These are phyloP conservation scores for Prochilodus magdalenae DNA, from an alignment of 2,113 vertebrate species.

Conservation along the genomic window DNA sequence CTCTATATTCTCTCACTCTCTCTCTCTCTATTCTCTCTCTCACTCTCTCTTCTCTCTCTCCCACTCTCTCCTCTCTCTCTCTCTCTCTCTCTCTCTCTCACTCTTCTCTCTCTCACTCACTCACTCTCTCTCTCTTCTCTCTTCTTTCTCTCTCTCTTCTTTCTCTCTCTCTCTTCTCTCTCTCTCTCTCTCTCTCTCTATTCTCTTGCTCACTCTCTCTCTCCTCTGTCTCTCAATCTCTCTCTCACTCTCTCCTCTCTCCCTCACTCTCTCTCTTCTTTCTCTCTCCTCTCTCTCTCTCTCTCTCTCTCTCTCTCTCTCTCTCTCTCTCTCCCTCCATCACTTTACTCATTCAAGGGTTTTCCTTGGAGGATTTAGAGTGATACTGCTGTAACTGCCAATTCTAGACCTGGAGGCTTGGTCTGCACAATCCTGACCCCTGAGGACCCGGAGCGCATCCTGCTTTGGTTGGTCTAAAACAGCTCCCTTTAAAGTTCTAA, in stretches of 20 bases:
- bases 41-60: conserved; percentile 17
- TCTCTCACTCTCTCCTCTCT: no score
- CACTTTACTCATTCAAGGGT: neutral
- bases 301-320: conserved; percentile 22
- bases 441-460: neutral
- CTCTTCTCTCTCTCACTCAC: no score
- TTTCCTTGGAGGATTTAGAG: neutral
- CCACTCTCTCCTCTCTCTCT: conserved; percentile 14
- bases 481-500: neutral
- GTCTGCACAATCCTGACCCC: neutral
- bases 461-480: neutral
- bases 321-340: conserved; percentile 5
- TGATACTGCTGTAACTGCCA: neutral
- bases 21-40: conserved; percentile 17
- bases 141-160: no score
- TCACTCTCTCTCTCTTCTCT: no score
- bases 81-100: conserved; percentile 3
- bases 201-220: no score
- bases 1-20: no score
- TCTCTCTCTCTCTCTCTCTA: no score
- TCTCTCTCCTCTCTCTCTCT: no score
- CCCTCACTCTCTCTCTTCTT: no score
- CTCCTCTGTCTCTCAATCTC: no score
- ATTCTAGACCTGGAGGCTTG: neutral
- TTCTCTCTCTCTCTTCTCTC: no score